Base-by-base conservation (phyloP, 2,797 vertebrate genomes). In the Erpetoichthys calabaricus region DNA sequence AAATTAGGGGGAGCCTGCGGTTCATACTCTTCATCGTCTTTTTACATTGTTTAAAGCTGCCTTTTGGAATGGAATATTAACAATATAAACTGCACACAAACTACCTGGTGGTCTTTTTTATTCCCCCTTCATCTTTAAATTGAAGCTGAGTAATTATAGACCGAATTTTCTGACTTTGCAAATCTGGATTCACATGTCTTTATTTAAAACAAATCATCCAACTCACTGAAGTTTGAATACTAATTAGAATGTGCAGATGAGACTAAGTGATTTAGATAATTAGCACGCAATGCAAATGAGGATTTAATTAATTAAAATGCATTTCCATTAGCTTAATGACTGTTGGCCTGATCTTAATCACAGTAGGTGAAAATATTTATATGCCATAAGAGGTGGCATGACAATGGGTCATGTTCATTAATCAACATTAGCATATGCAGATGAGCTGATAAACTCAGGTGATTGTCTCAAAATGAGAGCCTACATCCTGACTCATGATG, bases 211-310 rank as follows among this genome's bases (percentile, higher is more conserved):
- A 73, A 66, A 73, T 66, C 45, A 60, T 61, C 62, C 63, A 56
- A 70, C 56, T 66, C 63, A 65, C 56, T 67, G 66, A 67, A 68
- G 65, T 62, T 63, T 59, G 57, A 62, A 55, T 65, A 54, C 62
- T 76, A 75, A 81, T 83, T 79, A 78, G 62, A 71, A 65, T 58
- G 66, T 75, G 69, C 66, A 70, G 67, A 75, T 67, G 68, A 72
- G 64, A 67, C 70, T 70, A 71, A 80, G 71, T 74, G 67, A 78
- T 80, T 81, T 66, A 63, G 69, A 68, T 76, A 74, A 84, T 80
- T 81, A 78, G 76, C 72, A 75, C 72, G 72, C 67, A 72, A 79
- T 80, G 74, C 75, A 82, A 81, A 83, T 79, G 75, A 82, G 73
- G 67, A 73, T 72, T 65, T 70, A 73, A 76, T 82, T 78, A 77